Base-by-base conservation (phyloP, 1,140 invertebrate species). In the Manduca sexta region DNA sequence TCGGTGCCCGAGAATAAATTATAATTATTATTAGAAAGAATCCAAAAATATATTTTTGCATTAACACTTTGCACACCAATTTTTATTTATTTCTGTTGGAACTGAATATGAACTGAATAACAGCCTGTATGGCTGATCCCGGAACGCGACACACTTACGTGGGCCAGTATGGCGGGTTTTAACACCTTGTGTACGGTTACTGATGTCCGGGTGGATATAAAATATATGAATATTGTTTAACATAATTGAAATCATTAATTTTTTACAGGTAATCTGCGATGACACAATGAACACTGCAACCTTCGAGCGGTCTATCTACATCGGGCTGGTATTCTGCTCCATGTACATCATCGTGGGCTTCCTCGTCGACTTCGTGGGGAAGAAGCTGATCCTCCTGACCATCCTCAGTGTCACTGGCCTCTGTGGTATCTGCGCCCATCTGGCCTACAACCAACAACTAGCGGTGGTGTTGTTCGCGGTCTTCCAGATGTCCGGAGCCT, bases 271-370 rank as follows among this genome's bases (percentile, higher is more conserved):
- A 3, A 26, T 52, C 13, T 86, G 84, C 48, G 60, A 80, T 45
- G 84, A 86, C 54, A 65, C 70, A 1, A 78, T 86, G 54, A 78
- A 77, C 52, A 68, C 74, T 0, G 57, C 62, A 0, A 85, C 81
- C 3, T 86, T 81, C 63, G 62, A 79, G 47, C 68, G 70, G 0
- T 78, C 84, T 18, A 84, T 86, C 50, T 81, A 81, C 67, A 76
- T 84, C 15, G 81, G 81, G 0, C 67, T 83, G 0, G 74, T 86
- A 10, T 84, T 84, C 62, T 77, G 73, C 56, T 80, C 79, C 33
- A 80, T 84, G 73, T 83, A 84, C 63, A 56, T 86, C 18, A 55
- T 84, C 30, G 81, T 83, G 5, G 81, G 79, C 2, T 77, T 84
- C 60, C 56, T 84, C 0, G 81, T 86, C 7, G 79, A 85, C 60